These are phyloP conservation scores for Centropyge bicolor DNA, from an alignment of 2,797 vertebrate species.

Conservation along the genomic window DNA sequence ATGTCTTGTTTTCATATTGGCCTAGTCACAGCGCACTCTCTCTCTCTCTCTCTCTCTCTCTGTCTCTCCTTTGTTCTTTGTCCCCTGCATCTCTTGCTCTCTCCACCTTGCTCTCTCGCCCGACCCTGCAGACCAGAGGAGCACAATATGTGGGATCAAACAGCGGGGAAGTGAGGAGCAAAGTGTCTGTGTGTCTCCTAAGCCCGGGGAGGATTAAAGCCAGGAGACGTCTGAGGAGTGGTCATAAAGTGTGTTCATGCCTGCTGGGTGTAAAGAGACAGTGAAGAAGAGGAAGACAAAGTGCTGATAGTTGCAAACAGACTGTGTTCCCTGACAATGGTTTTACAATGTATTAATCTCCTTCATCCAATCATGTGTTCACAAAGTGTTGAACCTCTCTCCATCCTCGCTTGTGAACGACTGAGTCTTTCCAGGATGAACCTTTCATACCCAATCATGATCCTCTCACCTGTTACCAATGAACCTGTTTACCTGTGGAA, in stretches of 20 bases:
- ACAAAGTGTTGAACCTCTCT: too few species aligned
- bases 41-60: conserved; percentile 9
- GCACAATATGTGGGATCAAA: conserved; percentile 68
- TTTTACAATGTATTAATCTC: too few species aligned
- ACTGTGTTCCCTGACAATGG: too few species aligned
- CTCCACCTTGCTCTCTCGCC: conserved; percentile 34
- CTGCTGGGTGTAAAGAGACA: conserved; percentile 36
- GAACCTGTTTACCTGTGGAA: too few species aligned
- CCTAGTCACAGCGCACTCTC: conserved; percentile 34
- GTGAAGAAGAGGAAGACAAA: neutral
- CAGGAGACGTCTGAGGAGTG: conserved; percentile 54
- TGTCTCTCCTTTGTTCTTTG: conserved; percentile 43
- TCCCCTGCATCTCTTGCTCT: conserved; percentile 27
- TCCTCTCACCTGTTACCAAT: too few species aligned
- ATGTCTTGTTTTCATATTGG: conserved; percentile 56
- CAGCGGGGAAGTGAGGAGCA: conserved; percentile 50
- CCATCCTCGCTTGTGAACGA: too few species aligned
- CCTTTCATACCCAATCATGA: too few species aligned
- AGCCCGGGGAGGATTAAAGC: conserved; percentile 55
- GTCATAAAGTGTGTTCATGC: conserved; percentile 56
- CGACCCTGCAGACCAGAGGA: conserved; percentile 36
- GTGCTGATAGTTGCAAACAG: too few species aligned
- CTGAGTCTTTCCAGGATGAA: too few species aligned
- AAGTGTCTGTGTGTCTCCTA: conserved; percentile 60
- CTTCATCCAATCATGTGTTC: too few species aligned